Percentiles rank a stretch among this genome's conserved stretches.
phyloP scores from a whole-genome alignment of 37 sponge, comb jelly and placozoan genomes.

The Chondrosia reniformis region DNA sequence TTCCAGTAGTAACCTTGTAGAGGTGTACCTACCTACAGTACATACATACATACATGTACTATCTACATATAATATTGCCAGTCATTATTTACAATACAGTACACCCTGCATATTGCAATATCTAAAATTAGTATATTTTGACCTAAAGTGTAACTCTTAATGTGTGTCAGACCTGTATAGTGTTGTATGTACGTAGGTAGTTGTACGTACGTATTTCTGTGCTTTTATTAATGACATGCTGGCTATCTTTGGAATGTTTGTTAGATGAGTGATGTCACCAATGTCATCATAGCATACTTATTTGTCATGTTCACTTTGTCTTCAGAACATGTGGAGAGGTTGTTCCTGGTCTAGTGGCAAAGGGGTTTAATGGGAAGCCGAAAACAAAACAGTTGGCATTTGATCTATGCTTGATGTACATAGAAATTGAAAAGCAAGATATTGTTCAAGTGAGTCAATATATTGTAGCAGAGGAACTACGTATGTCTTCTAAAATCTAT shows the following conservation, averaged over 20 bases:
- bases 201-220: no score
- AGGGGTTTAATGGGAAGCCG: slow-evolving; percentile 85
- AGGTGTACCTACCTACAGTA: not conserved
- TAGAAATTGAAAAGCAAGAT: slow-evolving; percentile 89
- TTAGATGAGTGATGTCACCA: no score
- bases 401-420: slow-evolving; percentile 76
- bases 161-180: not conserved
- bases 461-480: no score
- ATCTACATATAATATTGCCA: not conserved
- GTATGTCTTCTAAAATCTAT: not conserved
- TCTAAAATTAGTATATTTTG: no score
- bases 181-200: not conserved
- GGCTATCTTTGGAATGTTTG: no score
- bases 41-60: not conserved
- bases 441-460: slow-evolving; percentile 45
- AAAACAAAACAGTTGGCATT: slow-evolving; percentile 77
- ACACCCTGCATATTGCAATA: not conserved
- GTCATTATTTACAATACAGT: not conserved
- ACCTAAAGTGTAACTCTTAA: not conserved
- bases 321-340: slow-evolving; percentile 66
- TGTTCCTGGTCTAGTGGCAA: slow-evolving; percentile 81
- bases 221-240: no score
- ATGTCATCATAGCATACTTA: no score
- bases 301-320: not conserved
- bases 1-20: no score